phyloP scores from a whole-genome alignment of 2,888 invertebrate species.

The Patella ulyssiponensis region DNA sequence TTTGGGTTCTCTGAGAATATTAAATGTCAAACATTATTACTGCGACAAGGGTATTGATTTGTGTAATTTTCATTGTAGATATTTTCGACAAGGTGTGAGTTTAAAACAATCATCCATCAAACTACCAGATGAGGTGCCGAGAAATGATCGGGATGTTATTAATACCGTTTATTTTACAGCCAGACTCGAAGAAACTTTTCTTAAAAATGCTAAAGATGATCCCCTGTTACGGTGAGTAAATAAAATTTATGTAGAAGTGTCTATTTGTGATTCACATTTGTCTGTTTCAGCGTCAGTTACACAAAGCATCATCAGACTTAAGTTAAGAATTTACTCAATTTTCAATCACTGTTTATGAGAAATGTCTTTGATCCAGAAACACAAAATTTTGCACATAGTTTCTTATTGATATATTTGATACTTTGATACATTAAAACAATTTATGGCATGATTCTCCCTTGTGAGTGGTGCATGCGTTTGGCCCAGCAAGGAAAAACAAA shows the following conservation, averaged over 20 bases:
- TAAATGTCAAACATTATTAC: not conserved
- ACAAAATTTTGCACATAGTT: too few relatives aligned
- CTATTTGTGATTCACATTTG: not conserved
- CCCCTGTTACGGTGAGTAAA: constrained; percentile 62
- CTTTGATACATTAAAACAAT: too few relatives aligned
- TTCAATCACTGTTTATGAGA: too few relatives aligned
- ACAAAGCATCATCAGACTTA: too few relatives aligned
- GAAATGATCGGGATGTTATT: constrained; percentile 66
- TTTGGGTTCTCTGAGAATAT: too few relatives aligned
- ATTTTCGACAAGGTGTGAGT: constrained; percentile 71
- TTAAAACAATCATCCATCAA: constrained; percentile 68
- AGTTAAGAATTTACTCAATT: too few relatives aligned
- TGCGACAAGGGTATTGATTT: not conserved
- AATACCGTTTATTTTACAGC: constrained; percentile 68
- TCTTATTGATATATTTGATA: too few relatives aligned
- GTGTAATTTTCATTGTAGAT: constrained; percentile 47
- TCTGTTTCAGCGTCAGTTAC: too few relatives aligned
- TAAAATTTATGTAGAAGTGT: not conserved
- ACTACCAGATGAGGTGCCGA: constrained; percentile 72
- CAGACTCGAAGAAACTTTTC: constrained; percentile 67
- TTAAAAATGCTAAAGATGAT: constrained; percentile 65
- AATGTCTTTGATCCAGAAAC: too few relatives aligned
- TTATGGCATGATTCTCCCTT: too few relatives aligned
- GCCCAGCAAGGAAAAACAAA: too few relatives aligned
- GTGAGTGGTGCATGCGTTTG: too few relatives aligned